Conservation (phyloP, 2,797 vertebrate species). For the Pangasius krempfi region DNA sequence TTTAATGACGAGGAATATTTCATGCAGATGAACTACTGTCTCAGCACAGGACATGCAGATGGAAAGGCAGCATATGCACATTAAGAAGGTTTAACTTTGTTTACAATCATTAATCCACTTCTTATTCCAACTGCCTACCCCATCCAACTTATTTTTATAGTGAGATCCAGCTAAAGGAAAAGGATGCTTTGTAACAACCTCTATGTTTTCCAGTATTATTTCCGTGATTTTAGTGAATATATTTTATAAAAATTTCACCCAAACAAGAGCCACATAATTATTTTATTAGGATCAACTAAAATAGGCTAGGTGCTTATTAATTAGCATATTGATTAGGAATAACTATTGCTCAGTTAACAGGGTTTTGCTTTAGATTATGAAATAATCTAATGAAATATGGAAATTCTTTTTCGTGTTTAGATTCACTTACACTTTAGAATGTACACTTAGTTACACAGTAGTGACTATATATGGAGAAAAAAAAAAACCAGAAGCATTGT, state of each 20-base stretch:
- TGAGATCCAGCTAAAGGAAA: slow-evolving; percentile 74
- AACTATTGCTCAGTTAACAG: neutral
- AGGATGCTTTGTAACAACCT: slow-evolving; percentile 71
- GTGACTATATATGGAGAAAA: slow-evolving; percentile 71
- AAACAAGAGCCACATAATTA: neutral
- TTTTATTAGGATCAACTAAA: neutral
- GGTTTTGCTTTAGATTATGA: neutral
- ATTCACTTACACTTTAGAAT: neutral
- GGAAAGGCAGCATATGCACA: slow-evolving; percentile 74
- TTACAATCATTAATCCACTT: slow-evolving; percentile 83
- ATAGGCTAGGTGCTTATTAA: neutral
- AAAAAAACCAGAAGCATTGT: slow-evolving; percentile 40
- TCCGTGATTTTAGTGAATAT: neutral
- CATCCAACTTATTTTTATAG: slow-evolving; percentile 71
- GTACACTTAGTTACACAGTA: slow-evolving; percentile 59
- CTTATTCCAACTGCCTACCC: slow-evolving; percentile 76
- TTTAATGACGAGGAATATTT: slow-evolving; percentile 60
- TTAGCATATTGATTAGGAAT: neutral
- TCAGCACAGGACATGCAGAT: slow-evolving; percentile 71
- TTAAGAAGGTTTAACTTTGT: slow-evolving; percentile 78
- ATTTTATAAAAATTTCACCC: neutral
- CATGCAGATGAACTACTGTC: slow-evolving; percentile 74
- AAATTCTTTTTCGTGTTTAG: neutral
- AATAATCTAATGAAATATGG: neutral
- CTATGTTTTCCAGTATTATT: slow-evolving; percentile 66